Percentiles rank a stretch among this genome's conserved stretches.
phyloP scores from a whole-genome alignment of 1,140 invertebrate species.

The Aphis craccivora region DNA sequence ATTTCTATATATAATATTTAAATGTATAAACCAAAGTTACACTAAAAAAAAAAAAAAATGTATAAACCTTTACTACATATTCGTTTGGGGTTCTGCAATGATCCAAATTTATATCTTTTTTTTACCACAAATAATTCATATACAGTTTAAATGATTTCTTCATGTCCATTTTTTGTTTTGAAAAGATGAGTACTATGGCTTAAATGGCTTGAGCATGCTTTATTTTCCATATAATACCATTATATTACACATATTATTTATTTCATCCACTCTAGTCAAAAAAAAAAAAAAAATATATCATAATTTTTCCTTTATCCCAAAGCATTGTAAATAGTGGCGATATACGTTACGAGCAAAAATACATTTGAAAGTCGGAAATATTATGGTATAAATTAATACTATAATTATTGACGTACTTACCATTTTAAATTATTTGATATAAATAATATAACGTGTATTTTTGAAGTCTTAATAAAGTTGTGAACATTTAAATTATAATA shows the following conservation, averaged over 20 bases:
- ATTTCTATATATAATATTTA: background rate
- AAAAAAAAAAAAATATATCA: background rate
- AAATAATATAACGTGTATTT: background rate
- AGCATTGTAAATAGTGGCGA: background rate
- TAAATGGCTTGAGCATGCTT: background rate
- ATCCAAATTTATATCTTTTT: background rate
- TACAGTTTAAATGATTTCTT: background rate
- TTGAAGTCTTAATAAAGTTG: background rate
- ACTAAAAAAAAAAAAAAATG: slow-evolving; percentile 6
- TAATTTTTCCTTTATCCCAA: background rate
- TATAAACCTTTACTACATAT: background rate
- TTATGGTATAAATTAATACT: background rate
- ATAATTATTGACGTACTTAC: background rate
- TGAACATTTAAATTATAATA: background rate
- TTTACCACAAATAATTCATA: background rate
- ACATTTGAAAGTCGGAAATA: background rate
- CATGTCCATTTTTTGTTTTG: background rate
- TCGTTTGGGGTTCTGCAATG: background rate
- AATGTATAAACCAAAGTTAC: background rate
- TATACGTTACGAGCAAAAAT: background rate
- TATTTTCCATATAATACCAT: slow-evolving; percentile 5
- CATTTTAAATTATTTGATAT: background rate
- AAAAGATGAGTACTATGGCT: slow-evolving; percentile 17
- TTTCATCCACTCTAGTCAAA: background rate
- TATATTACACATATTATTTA: slow-evolving; percentile 7